phyloP scores from a whole-genome alignment of 1,140 invertebrate species.

The Philotrypesis tridentata region DNA sequence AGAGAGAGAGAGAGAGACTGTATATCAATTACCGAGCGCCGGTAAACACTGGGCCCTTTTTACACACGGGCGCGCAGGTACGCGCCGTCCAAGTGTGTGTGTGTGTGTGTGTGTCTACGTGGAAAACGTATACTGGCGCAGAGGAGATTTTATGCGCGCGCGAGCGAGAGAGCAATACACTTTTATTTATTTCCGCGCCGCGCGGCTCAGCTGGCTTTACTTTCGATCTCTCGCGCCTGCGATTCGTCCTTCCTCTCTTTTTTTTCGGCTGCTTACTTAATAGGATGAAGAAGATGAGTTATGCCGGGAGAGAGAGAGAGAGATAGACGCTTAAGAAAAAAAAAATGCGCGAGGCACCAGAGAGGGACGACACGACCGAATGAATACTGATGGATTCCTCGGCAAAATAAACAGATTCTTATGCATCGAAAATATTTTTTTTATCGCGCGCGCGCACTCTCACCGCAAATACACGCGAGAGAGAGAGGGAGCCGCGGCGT shows the following conservation, averaged over 20 bases:
- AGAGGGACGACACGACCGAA: constrained; percentile 55
- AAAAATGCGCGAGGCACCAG: constrained; percentile 60
- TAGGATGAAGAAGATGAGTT: constrained; percentile 45
- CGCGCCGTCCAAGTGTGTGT: background rate
- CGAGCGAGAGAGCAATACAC: constrained; percentile 37
- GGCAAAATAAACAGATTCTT: constrained; percentile 41
- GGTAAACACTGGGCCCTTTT: constrained; percentile 21
- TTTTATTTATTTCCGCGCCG: constrained; percentile 54
- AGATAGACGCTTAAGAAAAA: constrained; percentile 64
- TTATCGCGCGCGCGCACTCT: no score
- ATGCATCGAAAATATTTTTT: constrained; percentile 20
- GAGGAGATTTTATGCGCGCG: background rate
- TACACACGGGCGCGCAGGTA: background rate
- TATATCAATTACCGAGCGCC: constrained; percentile 46
- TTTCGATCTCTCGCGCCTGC: constrained; percentile 52
- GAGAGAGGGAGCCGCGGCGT: no score
- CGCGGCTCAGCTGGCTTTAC: constrained; percentile 46
- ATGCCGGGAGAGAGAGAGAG: constrained; percentile 44
- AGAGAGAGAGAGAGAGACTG: no score
- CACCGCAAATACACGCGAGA: no score
- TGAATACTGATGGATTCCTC: constrained; percentile 46
- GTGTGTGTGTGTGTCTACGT: no score
- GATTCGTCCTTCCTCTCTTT: constrained; percentile 25
- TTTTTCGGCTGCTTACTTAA: constrained; percentile 32
- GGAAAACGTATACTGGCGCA: background rate